Conservation (phyloP, 92 coral and sea anemone species). For the Bergia puertoricense region DNA sequence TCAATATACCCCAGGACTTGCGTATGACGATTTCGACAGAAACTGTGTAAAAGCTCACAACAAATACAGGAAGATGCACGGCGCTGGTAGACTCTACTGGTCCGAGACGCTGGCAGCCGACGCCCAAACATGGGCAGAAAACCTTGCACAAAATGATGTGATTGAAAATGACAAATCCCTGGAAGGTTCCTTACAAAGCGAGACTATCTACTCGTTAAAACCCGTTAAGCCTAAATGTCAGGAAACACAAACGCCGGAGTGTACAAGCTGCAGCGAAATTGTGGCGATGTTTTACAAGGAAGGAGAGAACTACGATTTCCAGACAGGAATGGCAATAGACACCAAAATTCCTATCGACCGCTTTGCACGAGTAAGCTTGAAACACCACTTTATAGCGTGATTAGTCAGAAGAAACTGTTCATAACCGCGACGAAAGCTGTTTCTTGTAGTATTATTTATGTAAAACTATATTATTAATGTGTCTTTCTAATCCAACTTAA, state of each 20-base stretch:
- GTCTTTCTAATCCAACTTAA: too few relatives aligned
- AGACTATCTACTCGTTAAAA: conserved; percentile 74
- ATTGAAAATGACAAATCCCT: conserved; percentile 75
- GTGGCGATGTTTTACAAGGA: conserved; percentile 49
- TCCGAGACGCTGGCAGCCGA: too few relatives aligned
- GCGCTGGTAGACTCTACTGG: too few relatives aligned
- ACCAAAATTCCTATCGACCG: conserved; percentile 56
- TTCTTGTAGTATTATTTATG: too few relatives aligned
- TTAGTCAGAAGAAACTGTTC: background rate
- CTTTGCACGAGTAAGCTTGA: conserved; percentile 72
- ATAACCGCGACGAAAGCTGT: too few relatives aligned
- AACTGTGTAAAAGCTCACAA: conserved; percentile 78
- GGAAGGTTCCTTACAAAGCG: conserved; percentile 64
- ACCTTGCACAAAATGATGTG: conserved; percentile 68
- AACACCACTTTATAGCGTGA: background rate
- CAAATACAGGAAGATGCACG: conserved; percentile 39
- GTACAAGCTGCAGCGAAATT: conserved; percentile 72
- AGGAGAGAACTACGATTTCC: too few relatives aligned
- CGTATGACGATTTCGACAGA: too few relatives aligned
- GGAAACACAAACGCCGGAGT: conserved; percentile 54
- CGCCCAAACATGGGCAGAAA: conserved; percentile 63
- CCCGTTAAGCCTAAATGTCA: conserved; percentile 76
- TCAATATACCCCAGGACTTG: too few relatives aligned
- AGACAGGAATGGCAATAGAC: conserved; percentile 52
- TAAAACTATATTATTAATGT: too few relatives aligned